Base-by-base conservation (phyloP, 2,888 invertebrate genomes). In the Sinhomidia bicolor region DNA sequence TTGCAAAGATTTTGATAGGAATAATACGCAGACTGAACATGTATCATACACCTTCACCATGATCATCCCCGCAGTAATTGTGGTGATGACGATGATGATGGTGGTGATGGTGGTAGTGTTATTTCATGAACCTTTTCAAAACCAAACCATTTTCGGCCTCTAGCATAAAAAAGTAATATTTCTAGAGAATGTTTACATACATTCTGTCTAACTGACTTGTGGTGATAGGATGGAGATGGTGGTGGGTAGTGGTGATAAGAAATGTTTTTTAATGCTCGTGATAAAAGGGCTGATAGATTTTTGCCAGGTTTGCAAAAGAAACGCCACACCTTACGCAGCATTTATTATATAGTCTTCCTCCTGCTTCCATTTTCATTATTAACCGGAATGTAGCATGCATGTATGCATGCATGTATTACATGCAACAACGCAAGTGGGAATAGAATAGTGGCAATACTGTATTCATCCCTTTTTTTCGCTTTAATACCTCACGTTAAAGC, bases 321-420 rank as follows among this genome's bases (percentile, higher is more conserved):
- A 62, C 20, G 78, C 88, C 88, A 88, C 88, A 88, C 84, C 88
- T 88, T 78, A 83, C 82, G 57, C 88, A 84, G 79, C 83, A 71
- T 79, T n/a, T n/a, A n/a, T n/a, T n/a, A n/a, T n/a, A n/a, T n/a
- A n/a, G n/a, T 80, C 68, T 78, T 60, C 36, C 88, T 65, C 74
- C 44, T 68, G 32, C 51, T 81, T 81, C 81, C 86, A 86, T 60
- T 81, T 86, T 86, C 44, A 81, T 74, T 74, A 47, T 81, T 54
- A 57, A 78, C 51, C 65, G 51, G 36, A 78, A 36, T 78, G 20
- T 26, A 62, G 17, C 65, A 57, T 17, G 17, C 2, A 17, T 12
- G 47, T 14, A 47, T 47, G 9, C 10, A 47, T 47, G 41, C 14
- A 47, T 47, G 14, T 14, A 10, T 47, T 47, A 41, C n/a, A n/a